Conservation (phyloP, 2,888 invertebrate species). For the Melitaea athalia region DNA sequence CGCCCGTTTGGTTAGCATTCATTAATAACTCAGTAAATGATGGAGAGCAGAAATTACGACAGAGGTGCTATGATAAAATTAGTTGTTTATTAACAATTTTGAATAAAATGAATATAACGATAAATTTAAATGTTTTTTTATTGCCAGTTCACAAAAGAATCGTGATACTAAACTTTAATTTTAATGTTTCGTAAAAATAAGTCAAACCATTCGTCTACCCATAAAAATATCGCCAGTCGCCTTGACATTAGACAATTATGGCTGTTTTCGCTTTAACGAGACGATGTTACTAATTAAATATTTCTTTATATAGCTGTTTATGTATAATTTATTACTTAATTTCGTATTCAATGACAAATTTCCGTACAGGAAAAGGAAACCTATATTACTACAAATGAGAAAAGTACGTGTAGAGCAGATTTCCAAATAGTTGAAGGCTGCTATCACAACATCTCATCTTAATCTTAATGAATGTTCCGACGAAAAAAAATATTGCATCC, state of each 20-base stretch:
- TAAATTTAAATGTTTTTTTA: too few species aligned
- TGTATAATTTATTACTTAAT: not conserved
- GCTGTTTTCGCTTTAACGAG: conserved; percentile 8
- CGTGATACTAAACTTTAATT: not conserved
- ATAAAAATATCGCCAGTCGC: conserved; percentile 9
- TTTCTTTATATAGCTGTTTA: not conserved
- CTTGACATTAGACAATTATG: conserved; percentile 31
- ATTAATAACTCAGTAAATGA: conserved; percentile 45
- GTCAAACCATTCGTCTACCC: not conserved
- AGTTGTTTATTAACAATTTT: too few species aligned
- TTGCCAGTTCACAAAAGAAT: not conserved
- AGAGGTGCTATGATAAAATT: not conserved
- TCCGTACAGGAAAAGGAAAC: not conserved
- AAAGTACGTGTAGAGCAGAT: not conserved
- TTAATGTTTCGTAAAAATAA: not conserved
- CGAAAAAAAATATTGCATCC: not conserved
- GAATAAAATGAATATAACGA: too few species aligned
- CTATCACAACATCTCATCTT: not conserved
- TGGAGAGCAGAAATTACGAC: not conserved
- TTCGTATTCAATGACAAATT: not conserved
- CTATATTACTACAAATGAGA: not conserved
- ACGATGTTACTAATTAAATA: not conserved
- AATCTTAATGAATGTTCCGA: not conserved
- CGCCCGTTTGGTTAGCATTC: conserved; percentile 45
- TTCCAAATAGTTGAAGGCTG: not conserved